phyloP scores from a whole-genome alignment of 2,888 invertebrate species.

The Drosophila anomelani region DNA sequence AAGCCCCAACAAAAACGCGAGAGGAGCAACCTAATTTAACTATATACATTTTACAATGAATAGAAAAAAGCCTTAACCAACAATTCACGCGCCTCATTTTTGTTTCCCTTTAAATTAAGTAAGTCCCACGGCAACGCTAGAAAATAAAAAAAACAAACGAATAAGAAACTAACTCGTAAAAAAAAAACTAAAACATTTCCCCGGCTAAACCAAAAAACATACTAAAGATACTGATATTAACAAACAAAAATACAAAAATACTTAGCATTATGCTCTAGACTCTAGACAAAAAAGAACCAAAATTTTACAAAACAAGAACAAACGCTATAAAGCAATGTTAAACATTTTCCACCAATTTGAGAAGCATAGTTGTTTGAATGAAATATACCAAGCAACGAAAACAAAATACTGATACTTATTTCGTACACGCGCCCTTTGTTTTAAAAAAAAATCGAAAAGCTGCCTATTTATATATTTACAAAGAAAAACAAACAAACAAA shows the following conservation, averaged over 20 bases:
- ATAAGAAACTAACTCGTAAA: constrained; percentile 3
- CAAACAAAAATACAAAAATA: constrained; percentile 36
- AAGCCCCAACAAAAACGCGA: constrained; percentile 8
- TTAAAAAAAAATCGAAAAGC: constrained; percentile 53
- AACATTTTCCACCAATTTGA: constrained; percentile 74
- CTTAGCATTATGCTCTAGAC: constrained; percentile 66
- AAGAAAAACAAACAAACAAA: constrained; percentile 36
- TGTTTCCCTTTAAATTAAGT: constrained; percentile 34
- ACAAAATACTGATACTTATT: constrained; percentile 43
- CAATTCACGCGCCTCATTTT: constrained; percentile 38
- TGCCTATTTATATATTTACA: constrained; percentile 76
- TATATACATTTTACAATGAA: constrained; percentile 39
- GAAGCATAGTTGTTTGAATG: constrained; percentile 49
- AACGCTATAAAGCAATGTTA: constrained; percentile 46
- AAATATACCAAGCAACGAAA: constrained; percentile 40
- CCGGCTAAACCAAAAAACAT: constrained; percentile 12
- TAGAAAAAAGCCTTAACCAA: constrained; percentile 46
- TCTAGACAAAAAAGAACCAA: constrained; percentile 75
- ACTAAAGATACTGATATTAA: constrained; percentile 37
- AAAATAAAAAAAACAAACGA: constrained; percentile 16
- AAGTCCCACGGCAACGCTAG: constrained; percentile 40
- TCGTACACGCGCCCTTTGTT: constrained; percentile 59
- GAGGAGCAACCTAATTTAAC: constrained; percentile 32
- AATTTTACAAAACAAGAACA: constrained; percentile 65
- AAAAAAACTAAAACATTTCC: constrained; percentile 30